phyloP scores from a whole-genome alignment of 2,113 vertebrate species.

The Corvus cornix region DNA sequence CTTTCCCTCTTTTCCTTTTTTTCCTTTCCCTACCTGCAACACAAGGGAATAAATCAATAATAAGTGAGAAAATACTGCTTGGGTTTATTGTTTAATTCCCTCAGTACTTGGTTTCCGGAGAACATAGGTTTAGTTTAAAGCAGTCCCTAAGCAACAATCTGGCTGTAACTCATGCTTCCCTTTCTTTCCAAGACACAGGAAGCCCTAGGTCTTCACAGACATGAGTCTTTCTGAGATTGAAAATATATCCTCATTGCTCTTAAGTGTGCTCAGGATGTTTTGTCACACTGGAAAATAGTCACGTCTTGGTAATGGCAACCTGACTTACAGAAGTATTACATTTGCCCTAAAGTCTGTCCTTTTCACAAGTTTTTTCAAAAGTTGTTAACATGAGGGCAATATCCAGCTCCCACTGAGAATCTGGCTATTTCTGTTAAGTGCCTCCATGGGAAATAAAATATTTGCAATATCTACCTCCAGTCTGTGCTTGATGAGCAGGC shows the following conservation, averaged over 20 bases:
- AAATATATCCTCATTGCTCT: not conserved
- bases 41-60: not conserved
- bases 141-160: conserved; percentile 3
- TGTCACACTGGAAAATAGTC: not conserved
- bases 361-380: not conserved
- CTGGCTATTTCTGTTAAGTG: not conserved
- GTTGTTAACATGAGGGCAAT: not conserved
- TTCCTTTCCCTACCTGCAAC: not conserved
- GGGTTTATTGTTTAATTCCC: conserved; percentile 52
- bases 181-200: not conserved
- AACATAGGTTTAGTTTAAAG: conserved; percentile 51
- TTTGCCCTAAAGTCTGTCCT: not conserved
- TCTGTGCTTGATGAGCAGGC: not conserved
- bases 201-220: not conserved
- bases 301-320: not conserved
- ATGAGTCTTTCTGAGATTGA: not conserved
- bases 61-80: conserved; percentile 44
- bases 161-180: conserved; percentile 8
- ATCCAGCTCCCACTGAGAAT: not conserved
- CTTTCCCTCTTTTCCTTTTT: not conserved
- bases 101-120: conserved; percentile 23
- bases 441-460: conserved; percentile 15
- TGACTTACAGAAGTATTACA: not conserved
- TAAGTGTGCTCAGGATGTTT: not conserved
- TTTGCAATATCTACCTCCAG: not conserved